Evolutionary conservation across 2,797 vertebrate genomes (phyloP).

Genomic region (Dallia pectoralis): DNA sequence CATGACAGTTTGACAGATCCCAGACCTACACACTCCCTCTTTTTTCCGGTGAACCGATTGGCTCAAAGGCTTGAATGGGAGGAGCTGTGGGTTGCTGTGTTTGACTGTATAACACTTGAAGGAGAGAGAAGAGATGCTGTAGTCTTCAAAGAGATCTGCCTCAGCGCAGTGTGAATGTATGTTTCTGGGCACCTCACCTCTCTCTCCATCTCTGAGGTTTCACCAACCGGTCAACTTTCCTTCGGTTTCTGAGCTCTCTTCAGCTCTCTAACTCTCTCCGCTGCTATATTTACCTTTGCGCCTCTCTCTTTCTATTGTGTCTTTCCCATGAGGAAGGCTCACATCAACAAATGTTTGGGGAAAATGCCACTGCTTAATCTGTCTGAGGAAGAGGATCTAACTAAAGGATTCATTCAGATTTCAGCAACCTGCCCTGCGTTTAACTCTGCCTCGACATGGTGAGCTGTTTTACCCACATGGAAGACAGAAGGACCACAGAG

Average conservation of each 20-base stretch:
- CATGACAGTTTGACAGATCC: slow-evolving; percentile 23
- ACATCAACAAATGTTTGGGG: slow-evolving; percentile 27
- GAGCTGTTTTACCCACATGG: neutral
- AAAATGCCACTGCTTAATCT: slow-evolving; percentile 17
- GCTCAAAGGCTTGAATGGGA: slow-evolving; percentile 16
- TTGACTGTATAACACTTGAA: slow-evolving; percentile 39
- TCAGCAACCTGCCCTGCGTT: neutral
- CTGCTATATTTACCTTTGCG: neutral
- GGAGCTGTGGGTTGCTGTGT: slow-evolving; percentile 18
- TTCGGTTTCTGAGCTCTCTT: neutral
- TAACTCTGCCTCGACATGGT: neutral
- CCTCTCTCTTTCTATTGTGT: neutral
- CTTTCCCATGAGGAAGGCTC: slow-evolving; percentile 1
- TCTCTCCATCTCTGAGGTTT: slow-evolving; percentile 27
- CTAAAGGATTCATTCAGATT: neutral
- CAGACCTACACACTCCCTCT: too few relatives aligned
- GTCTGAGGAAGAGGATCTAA: slow-evolving; percentile 3
- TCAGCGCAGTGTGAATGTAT: neutral
- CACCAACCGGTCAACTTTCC: slow-evolving; percentile 16
- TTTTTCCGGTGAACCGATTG: slow-evolving; percentile 38
- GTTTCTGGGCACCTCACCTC: slow-evolving; percentile 18
- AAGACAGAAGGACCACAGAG: neutral
- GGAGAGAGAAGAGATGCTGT: slow-evolving; percentile 24
- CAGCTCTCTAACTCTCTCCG: neutral
- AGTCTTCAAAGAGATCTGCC: slow-evolving; percentile 39